These are phyloP conservation scores for Onychomys torridus DNA, from an alignment of 2,797 vertebrate genomes.

Conservation along the genomic window DNA sequence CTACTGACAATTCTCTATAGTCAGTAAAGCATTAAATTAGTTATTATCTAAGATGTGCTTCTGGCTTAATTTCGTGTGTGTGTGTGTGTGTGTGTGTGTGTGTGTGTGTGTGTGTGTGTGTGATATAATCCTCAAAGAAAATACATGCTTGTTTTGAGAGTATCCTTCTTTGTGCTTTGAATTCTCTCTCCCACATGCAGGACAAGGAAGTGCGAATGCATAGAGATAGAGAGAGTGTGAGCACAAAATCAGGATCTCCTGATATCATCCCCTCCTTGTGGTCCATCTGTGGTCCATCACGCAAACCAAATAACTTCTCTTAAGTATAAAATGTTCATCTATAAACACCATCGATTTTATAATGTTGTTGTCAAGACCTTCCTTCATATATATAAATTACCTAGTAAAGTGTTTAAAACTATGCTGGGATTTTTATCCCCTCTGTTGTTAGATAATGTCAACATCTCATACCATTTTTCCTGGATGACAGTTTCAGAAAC, in stretches of 20 bases:
- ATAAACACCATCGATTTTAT: neutral
- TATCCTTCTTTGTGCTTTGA: neutral
- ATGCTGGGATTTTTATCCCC: neutral
- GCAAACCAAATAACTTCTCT: neutral
- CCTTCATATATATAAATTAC: neutral
- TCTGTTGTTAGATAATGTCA: conserved; percentile 50
- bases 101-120: neutral
- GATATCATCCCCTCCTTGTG: neutral
- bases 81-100: too few relatives aligned
- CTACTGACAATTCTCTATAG: neutral
- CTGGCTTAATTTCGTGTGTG: neutral
- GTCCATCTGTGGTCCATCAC: neutral
- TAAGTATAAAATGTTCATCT: neutral
- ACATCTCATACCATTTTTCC: neutral
- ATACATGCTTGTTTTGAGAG: neutral
- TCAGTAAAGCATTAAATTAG: neutral
- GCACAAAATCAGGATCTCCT: neutral
- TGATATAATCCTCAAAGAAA: neutral
- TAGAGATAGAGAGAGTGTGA: neutral
- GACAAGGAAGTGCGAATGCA: neutral
- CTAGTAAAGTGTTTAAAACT: neutral
- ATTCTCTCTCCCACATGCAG: neutral
- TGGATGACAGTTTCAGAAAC: neutral
- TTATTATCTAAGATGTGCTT: neutral
- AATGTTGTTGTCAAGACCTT: neutral